Conservation (phyloP, 2,888 invertebrate species). For the Argyra leucocephala region DNA sequence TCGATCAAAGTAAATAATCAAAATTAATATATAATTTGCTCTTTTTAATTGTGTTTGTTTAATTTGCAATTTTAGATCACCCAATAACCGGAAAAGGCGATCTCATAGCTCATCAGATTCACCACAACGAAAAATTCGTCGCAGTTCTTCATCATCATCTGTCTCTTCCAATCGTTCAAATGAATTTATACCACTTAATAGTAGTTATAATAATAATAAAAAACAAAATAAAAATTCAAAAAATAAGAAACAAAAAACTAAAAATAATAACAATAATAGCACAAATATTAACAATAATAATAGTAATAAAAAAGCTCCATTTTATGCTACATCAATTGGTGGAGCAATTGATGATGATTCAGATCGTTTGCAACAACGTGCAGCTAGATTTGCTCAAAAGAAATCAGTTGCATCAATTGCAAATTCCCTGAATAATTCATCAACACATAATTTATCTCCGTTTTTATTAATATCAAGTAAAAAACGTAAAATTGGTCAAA, state of each 20-base stretch:
- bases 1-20: constrained; percentile 28
- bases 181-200: constrained; percentile 35
- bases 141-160: constrained; percentile 34
- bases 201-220: constrained; percentile 27
- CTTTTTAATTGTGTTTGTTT: too few relatives aligned
- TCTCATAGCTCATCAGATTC: constrained; percentile 42
- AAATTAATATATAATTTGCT: background rate
- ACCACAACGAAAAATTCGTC: constrained; percentile 47
- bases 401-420: constrained; percentile 36
- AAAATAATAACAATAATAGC: constrained; percentile 36
- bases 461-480: background rate
- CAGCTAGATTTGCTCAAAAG: constrained; percentile 64
- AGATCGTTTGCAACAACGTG: constrained; percentile 75
- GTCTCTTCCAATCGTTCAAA: constrained; percentile 35
- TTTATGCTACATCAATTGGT: constrained; percentile 58
- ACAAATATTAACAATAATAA: background rate
- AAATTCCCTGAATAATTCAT: constrained; percentile 27
- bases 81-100: constrained; percentile 29
- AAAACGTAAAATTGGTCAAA: constrained; percentile 26
- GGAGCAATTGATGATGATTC: constrained; percentile 63
- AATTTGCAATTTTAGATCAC: constrained; percentile 17
- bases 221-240: constrained; percentile 41
- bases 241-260: constrained; percentile 37
- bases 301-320: constrained; percentile 35
- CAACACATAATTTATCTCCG: background rate